Evolutionary conservation across 92 coral and sea anemone species (phyloP).

Genomic region (Heliopora coerulea): DNA sequence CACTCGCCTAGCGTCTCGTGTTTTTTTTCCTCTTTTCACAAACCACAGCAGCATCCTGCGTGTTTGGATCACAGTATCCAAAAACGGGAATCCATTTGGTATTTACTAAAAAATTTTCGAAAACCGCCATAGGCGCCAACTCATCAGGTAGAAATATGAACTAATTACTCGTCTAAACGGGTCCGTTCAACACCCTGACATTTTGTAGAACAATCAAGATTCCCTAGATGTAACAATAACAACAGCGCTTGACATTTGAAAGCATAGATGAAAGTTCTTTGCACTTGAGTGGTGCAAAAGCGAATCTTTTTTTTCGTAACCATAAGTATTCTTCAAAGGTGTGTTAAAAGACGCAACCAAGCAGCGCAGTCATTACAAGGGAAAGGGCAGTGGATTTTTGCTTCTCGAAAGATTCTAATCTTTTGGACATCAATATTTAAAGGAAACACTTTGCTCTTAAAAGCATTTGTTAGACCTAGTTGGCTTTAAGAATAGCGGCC

Average conservation of each 20-base stretch:
- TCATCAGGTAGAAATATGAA: constrained; percentile 12
- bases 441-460: not conserved
- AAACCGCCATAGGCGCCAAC: constrained; percentile 18
- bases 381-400: constrained; percentile 17
- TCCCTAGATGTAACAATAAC: constrained; percentile 5
- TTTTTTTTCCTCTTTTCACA: no score
- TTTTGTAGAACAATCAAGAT: constrained; percentile 17
- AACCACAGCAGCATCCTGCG: no score
- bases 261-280: constrained; percentile 13
- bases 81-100: no score
- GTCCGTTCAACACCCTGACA: constrained; percentile 20
- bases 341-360: constrained; percentile 6
- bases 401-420: constrained; percentile 9
- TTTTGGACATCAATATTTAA: constrained; percentile 2
- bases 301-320: not conserved
- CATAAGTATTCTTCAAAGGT: not conserved
- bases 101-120: not conserved
- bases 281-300: constrained; percentile 18
- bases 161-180: constrained; percentile 7
- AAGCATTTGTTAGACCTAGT: constrained; percentile 18
- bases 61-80: no score
- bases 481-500: no score
- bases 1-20: no score
- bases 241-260: constrained; percentile 29
- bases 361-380: constrained; percentile 22